Evolutionary conservation across 2,888 invertebrate genomes (phyloP).

Genomic region (Andrena flavipes): DNA sequence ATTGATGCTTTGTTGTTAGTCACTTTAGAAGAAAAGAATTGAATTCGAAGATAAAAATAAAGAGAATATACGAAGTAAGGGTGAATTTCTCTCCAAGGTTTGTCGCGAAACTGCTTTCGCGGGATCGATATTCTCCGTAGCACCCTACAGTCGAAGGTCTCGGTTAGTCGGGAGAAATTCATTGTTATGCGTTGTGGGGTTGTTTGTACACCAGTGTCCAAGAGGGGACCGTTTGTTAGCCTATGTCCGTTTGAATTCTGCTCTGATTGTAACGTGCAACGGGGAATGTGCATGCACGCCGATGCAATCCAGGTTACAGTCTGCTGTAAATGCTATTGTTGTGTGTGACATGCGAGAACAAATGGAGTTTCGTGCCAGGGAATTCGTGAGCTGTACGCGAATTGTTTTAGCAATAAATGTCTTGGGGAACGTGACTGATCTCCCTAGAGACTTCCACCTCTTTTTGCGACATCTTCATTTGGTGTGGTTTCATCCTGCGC

Average conservation of each 20-base stretch:
- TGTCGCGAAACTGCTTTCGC: background rate
- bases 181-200: conserved; percentile 28
- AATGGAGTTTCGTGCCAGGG: background rate
- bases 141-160: conserved; percentile 41
- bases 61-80: background rate
- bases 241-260: conserved; percentile 31
- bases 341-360: background rate
- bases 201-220: conserved; percentile 1
- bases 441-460: background rate
- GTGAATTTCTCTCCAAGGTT: background rate
- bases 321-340: conserved; percentile 13
- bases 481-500: background rate
- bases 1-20: too few relatives aligned
- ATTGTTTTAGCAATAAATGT: background rate
- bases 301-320: conserved; percentile 25
- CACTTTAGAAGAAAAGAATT: too few relatives aligned
- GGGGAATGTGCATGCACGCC: conserved; percentile 12
- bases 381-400: conserved; percentile 6
- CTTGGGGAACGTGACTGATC: background rate
- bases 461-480: background rate
- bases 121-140: conserved; percentile 36
- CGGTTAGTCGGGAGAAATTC: conserved; percentile 33
- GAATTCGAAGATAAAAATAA: background rate
- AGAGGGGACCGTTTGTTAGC: conserved; percentile 30
- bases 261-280: conserved; percentile 10